A percentile compares a stretch with the other conserved stretches of the same genome.
phyloP scores from a whole-genome alignment of 2,113 vertebrate genomes.

The Alexandromys fortis region DNA sequence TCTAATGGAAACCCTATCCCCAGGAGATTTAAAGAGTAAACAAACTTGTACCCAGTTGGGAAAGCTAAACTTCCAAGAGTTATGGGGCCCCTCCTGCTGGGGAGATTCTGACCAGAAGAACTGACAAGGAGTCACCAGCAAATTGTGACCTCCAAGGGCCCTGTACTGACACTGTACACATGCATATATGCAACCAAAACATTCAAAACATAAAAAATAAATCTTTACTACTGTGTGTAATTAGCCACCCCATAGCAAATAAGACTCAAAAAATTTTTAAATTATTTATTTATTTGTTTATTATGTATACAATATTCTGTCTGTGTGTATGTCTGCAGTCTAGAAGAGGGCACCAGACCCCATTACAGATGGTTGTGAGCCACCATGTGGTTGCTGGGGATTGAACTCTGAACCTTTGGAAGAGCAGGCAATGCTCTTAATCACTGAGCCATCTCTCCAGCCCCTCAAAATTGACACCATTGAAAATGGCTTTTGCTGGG shows the following conservation, averaged over 20 bases:
- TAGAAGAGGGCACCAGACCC: too few relatives aligned
- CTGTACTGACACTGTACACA: neutral
- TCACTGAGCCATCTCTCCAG: too few relatives aligned
- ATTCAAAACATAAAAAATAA: neutral
- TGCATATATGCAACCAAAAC: neutral
- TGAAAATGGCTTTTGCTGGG: slow-evolving; percentile 47
- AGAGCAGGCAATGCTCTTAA: too few relatives aligned
- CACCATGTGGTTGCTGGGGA: too few relatives aligned
- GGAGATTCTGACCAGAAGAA: neutral
- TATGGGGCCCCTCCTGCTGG: neutral
- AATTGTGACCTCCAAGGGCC: neutral
- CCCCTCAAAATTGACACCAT: slow-evolving; percentile 64
- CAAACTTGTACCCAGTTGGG: neutral
- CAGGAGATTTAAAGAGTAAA: neutral
- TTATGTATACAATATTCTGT: too few relatives aligned
- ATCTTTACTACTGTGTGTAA: slow-evolving; percentile 87
- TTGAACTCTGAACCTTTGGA: too few relatives aligned
- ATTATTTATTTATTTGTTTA: too few relatives aligned
- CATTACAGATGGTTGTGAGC: too few relatives aligned
- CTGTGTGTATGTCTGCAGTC: too few relatives aligned
- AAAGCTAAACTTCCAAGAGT: neutral
- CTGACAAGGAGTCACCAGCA: neutral
- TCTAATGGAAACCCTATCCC: neutral
- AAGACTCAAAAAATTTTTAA: slow-evolving; percentile 20
- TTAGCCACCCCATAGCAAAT: slow-evolving; percentile 70